Base-by-base conservation (phyloP, 2,797 vertebrate genomes). In the Staurois parvus region DNA sequence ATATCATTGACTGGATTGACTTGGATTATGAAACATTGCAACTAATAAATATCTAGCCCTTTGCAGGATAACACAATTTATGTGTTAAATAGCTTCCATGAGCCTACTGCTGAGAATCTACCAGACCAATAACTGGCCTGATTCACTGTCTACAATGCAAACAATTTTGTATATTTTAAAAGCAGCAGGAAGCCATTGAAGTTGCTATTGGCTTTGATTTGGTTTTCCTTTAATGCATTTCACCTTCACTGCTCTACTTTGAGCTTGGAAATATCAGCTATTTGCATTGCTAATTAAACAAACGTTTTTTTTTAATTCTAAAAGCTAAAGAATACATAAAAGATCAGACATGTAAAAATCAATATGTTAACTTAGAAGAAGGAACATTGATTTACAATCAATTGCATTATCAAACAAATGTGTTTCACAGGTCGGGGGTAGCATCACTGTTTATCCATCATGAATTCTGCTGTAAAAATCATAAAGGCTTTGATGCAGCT, bases 371-470 rank as follows among this genome's bases (percentile, higher is more conserved):
- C 79, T 66, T 77, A 68, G 42, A 79, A 83, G 48, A 78, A 37
- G 56, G 19, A 24, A 30, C 34, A 87, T 74, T 87, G 75, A 87
- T 83, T 83, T 67, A 62, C 10, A 66, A 72, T 86, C 45, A 87
- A 87, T 83, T 79, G 69, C 19, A 6, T 74, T 79, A 85, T 81
- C 73, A 83, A 83, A 83, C 75, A 78, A 29, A 68, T 40, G 24
- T 68, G 30, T 32, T 56, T 67, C 74, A 29, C 40, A 32, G 79
- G 64, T 66, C 26, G 52, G 84, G 34, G 56, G 52, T 45, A 34
- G 26, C 66, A 9, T 76, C 72, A 26, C 32, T 12, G 26, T 68
- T 52, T 12, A 70, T 29, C 45, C 26, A 52, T 86, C 79, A 19
- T 76, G 13, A 42, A 32, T 59, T 82, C 26, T 48, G 40, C 37